Percentiles rank a stretch among this genome's conserved stretches.
These are phyloP conservation scores for Hiodon alosoides DNA, from an alignment of 2,113 vertebrate species.

Conservation along the genomic window DNA sequence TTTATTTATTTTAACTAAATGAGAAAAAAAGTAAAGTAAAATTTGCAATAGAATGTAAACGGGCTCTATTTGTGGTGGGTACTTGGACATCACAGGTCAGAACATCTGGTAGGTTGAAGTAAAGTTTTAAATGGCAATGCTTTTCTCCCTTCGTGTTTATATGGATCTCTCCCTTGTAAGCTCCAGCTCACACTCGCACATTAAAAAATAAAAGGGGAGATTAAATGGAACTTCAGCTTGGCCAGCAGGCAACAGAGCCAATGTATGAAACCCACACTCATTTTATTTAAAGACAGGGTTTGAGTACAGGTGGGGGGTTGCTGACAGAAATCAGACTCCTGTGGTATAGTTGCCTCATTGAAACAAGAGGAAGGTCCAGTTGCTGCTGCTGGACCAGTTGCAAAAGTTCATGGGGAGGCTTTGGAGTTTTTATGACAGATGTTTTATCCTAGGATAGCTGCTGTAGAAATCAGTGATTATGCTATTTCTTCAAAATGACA, in stretches of 20 bases:
- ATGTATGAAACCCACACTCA: slow-evolving; percentile 4
- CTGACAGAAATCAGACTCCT: slow-evolving; percentile 31
- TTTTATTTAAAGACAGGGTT: slow-evolving; percentile 27
- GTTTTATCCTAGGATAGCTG: not conserved
- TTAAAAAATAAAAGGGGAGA: not conserved
- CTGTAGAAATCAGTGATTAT: not conserved
- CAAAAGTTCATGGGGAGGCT: not conserved
- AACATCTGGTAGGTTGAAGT: no score
- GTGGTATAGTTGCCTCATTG: slow-evolving; percentile 3
- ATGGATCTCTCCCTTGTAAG: no score
- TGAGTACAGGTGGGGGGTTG: slow-evolving; percentile 8
- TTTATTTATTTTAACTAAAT: no score
- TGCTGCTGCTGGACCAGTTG: not conserved
- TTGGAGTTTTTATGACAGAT: not conserved
- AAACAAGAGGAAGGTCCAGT: slow-evolving; percentile 9
- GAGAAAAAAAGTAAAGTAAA: no score
- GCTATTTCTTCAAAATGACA: no score
- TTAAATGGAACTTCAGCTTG: not conserved
- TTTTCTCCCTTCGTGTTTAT: no score
- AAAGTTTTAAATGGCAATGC: no score
- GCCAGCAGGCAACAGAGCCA: slow-evolving; percentile 2
- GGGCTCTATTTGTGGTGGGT: no score
- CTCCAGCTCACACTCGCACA: not conserved
- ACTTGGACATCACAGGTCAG: no score
- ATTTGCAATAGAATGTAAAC: no score